These are phyloP conservation scores for Samia ricini DNA, from an alignment of 1,140 invertebrate species.

Conservation along the genomic window DNA sequence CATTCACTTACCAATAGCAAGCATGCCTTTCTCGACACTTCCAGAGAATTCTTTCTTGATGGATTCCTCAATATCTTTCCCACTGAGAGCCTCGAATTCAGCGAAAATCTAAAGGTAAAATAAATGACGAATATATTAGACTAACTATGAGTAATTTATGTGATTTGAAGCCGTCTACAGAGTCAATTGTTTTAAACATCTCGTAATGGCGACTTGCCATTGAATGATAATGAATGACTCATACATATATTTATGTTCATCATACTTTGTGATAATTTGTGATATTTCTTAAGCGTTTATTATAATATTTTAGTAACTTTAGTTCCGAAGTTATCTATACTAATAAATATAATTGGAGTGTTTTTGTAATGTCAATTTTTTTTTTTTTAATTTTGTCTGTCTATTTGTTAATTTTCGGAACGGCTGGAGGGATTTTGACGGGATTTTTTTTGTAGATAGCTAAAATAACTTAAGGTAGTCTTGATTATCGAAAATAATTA, in stretches of 20 bases:
- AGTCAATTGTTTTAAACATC: constrained; percentile 15
- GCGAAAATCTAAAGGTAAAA: constrained; percentile 82
- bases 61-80: constrained; percentile 90
- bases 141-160: constrained; percentile 27
- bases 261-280: neutral
- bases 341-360: too few relatives aligned
- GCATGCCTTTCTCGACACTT: constrained; percentile 88
- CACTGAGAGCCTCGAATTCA: constrained; percentile 86
- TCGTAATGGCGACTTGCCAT: neutral
- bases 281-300: neutral
- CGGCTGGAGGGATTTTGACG: too few relatives aligned
- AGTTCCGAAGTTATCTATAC: neutral
- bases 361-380: too few relatives aligned
- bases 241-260: constrained; percentile 6
- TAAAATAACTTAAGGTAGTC: too few relatives aligned
- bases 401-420: too few relatives aligned
- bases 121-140: constrained; percentile 8
- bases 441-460: too few relatives aligned
- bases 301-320: neutral
- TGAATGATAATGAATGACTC: constrained; percentile 14
- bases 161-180: constrained; percentile 9
- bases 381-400: too few relatives aligned
- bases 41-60: constrained; percentile 94
- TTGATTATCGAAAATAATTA: too few relatives aligned
- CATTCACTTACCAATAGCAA: constrained; percentile 87